Conservation (phyloP, 2,797 vertebrate species). For the Anabacerthia variegaticeps region DNA sequence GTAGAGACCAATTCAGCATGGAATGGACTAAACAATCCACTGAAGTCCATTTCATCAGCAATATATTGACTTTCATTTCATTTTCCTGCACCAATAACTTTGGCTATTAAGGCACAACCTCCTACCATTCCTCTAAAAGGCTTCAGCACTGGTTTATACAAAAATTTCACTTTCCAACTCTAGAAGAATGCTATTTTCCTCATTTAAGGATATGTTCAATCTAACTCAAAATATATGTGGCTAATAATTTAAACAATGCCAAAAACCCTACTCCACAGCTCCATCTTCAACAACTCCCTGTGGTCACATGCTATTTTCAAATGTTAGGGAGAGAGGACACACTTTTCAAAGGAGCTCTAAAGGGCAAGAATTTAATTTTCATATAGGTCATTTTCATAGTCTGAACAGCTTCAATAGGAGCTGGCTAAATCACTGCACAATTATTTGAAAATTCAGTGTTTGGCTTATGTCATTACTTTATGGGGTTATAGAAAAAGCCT, state of each 20-base stretch:
- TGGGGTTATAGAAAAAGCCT: not conserved
- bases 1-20: not conserved
- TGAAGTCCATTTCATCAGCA: slow-evolving; percentile 36
- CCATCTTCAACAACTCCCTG: not conserved
- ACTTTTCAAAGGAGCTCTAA: not conserved
- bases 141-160: not conserved
- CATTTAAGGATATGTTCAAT: not conserved
- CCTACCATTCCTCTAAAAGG: not conserved
- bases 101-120: not conserved
- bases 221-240: not conserved
- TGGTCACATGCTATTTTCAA: not conserved
- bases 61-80: slow-evolving; percentile 1
- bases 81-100: slow-evolving; percentile 17
- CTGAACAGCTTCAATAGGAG: not conserved
- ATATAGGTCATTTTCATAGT: not conserved
- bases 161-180: not conserved
- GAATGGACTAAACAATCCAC: not conserved
- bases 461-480: not conserved
- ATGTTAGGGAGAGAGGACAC: not conserved
- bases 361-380: not conserved
- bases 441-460: not conserved
- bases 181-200: not conserved
- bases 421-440: not conserved
- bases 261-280: not conserved
- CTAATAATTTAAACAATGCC: not conserved